Conservation (phyloP, 2,888 invertebrate species). For the Eudasyphora cyanicolor region DNA sequence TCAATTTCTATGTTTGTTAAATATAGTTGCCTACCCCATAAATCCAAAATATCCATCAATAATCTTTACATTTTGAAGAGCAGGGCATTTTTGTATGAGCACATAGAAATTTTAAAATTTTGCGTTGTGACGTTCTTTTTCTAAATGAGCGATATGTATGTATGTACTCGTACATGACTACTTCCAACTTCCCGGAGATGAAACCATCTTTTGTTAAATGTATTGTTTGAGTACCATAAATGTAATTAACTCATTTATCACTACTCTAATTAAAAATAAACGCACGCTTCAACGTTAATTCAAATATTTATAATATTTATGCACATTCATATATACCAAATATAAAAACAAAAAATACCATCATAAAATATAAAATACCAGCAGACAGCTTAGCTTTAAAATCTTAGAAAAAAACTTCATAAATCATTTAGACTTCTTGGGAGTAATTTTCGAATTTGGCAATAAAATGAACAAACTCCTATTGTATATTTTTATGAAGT, state of each 20-base stretch:
- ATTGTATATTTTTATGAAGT: not conserved
- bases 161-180: no score
- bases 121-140: no score
- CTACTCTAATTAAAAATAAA: not conserved
- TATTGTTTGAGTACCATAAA: not conserved
- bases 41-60: no score
- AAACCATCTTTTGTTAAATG: not conserved
- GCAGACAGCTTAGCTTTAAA: no score
- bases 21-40: no score
- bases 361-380: no score
- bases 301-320: constrained; percentile 4
- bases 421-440: constrained; percentile 34
- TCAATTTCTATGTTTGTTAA: no score
- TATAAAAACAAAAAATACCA: no score
- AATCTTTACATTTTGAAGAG: no score
- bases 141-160: no score
- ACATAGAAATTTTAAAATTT: no score
- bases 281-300: not conserved
- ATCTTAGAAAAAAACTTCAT: constrained; percentile 30
- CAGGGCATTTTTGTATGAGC: no score
- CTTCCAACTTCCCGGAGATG: not conserved
- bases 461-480: constrained; percentile 6
- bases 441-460: constrained; percentile 24
- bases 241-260: constrained; percentile 9
- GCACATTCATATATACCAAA: not conserved